Evolutionary conservation across 2,888 invertebrate species (phyloP).

Genomic region (Ennomos fuscantarius): DNA sequence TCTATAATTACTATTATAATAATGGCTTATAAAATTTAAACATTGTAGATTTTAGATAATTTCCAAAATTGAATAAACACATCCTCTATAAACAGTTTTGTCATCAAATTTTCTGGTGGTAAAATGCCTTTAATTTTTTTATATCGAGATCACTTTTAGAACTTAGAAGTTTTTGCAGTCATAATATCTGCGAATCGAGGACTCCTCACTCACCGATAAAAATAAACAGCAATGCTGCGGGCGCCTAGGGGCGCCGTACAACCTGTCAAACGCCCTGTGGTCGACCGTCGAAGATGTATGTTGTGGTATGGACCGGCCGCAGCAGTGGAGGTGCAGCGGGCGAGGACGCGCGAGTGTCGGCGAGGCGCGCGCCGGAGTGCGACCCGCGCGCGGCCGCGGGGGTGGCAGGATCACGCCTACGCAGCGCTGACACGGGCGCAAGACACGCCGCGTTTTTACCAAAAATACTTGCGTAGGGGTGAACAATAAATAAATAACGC

Average conservation of each 20-base stretch:
- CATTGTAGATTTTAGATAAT: too few species aligned
- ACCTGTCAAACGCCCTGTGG: constrained; percentile 1
- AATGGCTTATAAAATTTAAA: too few species aligned
- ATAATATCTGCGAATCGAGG: neutral
- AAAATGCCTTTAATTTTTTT: too few species aligned
- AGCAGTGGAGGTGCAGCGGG: constrained; percentile 2
- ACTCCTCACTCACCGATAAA: constrained; percentile 33
- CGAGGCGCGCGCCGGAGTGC: constrained; percentile 12
- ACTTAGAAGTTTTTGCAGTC: neutral
- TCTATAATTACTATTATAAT: too few species aligned
- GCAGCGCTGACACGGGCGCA: constrained; percentile 13
- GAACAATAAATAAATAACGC: neutral
- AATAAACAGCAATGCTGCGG: constrained; percentile 22
- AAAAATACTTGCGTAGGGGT: constrained; percentile 7
- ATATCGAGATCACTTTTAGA: too few species aligned
- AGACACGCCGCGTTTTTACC: constrained; percentile 14
- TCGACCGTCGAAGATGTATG: too few species aligned
- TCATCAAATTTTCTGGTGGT: too few species aligned
- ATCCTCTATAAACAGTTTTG: too few species aligned
- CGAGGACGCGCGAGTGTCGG: constrained; percentile 13
- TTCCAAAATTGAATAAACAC: too few species aligned
- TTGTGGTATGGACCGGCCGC: neutral
- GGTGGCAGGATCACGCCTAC: constrained; percentile 29
- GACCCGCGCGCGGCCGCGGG: constrained; percentile 6
- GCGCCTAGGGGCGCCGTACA: constrained; percentile 4